These are phyloP conservation scores for Larimichthys polyactis DNA, from an alignment of 2,113 vertebrate species.

Conservation along the genomic window DNA sequence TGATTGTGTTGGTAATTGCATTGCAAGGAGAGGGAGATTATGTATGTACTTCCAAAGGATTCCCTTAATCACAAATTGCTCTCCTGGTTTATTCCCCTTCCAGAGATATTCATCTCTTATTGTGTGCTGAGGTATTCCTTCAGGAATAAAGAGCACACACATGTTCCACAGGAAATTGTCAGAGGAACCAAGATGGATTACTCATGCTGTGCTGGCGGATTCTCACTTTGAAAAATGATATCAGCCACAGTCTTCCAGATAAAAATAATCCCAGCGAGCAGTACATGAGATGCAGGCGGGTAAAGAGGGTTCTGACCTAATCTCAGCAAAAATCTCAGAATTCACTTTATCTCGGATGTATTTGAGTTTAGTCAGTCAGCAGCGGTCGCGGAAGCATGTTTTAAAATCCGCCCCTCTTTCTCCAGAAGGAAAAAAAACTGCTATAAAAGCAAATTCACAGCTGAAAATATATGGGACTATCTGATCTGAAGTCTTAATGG, in stretches of 20 bases:
- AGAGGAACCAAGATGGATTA: constrained; percentile 86
- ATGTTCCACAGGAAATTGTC: constrained; percentile 82
- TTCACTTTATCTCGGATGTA: constrained; percentile 73
- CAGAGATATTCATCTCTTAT: constrained; percentile 80
- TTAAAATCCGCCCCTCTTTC: not conserved
- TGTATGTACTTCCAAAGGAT: constrained; percentile 65
- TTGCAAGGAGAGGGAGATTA: constrained; percentile 61
- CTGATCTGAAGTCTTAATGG: constrained; percentile 21
- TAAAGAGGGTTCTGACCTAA: constrained; percentile 76
- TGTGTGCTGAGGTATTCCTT: constrained; percentile 78
- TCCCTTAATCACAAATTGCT: constrained; percentile 83
- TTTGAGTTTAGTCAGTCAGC: constrained; percentile 60
- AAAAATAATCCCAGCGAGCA: constrained; percentile 82
- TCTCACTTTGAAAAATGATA: constrained; percentile 87
- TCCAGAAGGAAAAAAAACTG: constrained; percentile 18
- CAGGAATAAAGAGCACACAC: constrained; percentile 84
- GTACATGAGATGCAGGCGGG: constrained; percentile 63
- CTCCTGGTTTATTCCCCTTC: constrained; percentile 70
- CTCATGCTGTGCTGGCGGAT: constrained; percentile 82
- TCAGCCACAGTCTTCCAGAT: constrained; percentile 79
- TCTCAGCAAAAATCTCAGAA: constrained; percentile 79
- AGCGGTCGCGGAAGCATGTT: constrained; percentile 6
- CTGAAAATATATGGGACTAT: not conserved
- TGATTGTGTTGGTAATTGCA: constrained; percentile 79
- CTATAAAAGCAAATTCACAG: constrained; percentile 45